Evolutionary conservation across 2,888 invertebrate genomes (phyloP).

Genomic region (Agrotis segetum): DNA sequence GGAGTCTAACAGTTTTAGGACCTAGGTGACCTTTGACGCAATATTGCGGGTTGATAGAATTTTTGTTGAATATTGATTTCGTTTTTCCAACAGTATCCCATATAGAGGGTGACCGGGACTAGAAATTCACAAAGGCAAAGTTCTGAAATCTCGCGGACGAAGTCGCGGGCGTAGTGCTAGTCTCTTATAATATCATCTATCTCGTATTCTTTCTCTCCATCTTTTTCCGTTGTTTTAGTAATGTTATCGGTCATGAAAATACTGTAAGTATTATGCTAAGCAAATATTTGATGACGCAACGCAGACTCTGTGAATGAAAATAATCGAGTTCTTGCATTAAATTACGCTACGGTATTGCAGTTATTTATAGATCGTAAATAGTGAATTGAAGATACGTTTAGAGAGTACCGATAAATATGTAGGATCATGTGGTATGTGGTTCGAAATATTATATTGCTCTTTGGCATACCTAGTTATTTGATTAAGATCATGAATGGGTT

Average conservation of each 20-base stretch:
- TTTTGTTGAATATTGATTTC: no score
- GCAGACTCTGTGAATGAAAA: constrained; percentile 46
- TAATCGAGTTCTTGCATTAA: constrained; percentile 35
- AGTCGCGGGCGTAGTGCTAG: no score
- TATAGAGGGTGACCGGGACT: no score
- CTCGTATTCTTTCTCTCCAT: neutral
- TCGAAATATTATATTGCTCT: constrained; percentile 22
- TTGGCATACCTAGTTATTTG: constrained; percentile 16
- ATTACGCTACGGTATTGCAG: constrained; percentile 26
- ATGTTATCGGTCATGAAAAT: constrained; percentile 27
- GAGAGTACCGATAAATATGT: constrained; percentile 21
- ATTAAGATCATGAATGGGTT: constrained; percentile 7
- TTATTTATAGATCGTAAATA: constrained; percentile 47
- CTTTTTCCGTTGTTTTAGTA: constrained; percentile 2
- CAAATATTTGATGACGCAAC: constrained; percentile 34
- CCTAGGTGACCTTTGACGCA: no score
- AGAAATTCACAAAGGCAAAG: no score
- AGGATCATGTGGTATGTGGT: constrained; percentile 3
- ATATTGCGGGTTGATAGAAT: no score
- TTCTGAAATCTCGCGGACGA: no score
- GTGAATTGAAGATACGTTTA: constrained; percentile 17
- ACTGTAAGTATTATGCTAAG: constrained; percentile 6
- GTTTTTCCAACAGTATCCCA: no score
- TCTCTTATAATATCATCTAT: neutral
- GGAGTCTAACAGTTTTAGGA: no score